Conservation (phyloP, 53 echinoderm and acorn worm species). For the Mesocentrotus franciscanus region DNA sequence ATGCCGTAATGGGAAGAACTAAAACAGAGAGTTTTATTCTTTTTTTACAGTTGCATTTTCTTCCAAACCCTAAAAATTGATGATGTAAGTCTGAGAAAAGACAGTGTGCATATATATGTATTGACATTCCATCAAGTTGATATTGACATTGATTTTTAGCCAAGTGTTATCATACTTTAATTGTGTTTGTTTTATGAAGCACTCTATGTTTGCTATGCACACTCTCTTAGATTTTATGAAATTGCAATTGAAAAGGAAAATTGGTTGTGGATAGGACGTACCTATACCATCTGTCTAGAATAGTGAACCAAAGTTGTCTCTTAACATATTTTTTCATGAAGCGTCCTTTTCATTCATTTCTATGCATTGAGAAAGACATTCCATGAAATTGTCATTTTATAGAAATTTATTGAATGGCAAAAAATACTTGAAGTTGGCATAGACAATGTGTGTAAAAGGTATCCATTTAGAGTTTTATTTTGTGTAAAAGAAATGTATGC, state of each 20-base stretch:
- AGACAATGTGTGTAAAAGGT: neutral
- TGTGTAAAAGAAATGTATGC: too few species aligned
- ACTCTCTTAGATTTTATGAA: constrained; percentile 44
- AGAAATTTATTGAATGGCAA: neutral
- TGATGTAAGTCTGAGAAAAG: neutral
- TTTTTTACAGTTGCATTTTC: neutral
- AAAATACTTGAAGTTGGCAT: neutral
- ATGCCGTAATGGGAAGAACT: neutral
- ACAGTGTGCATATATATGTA: constrained; percentile 18
- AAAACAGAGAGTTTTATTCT: neutral
- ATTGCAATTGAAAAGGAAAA: constrained; percentile 60
- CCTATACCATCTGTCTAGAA: constrained; percentile 10
- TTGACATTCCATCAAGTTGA: constrained; percentile 61
- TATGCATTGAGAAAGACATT: neutral
- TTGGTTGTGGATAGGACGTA: neutral
- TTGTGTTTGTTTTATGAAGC: constrained; percentile 65
- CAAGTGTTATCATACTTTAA: constrained; percentile 64
- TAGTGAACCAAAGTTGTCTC: neutral
- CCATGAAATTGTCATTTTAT: neutral
- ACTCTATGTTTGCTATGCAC: constrained; percentile 51
- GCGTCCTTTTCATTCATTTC: neutral
- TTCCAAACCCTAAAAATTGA: neutral
- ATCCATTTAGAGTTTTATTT: neutral
- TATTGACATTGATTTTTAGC: constrained; percentile 64
- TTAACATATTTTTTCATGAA: neutral